These are phyloP conservation scores for Picathartes gymnocephalus DNA, from an alignment of 2,113 vertebrate genomes.

Conservation along the genomic window DNA sequence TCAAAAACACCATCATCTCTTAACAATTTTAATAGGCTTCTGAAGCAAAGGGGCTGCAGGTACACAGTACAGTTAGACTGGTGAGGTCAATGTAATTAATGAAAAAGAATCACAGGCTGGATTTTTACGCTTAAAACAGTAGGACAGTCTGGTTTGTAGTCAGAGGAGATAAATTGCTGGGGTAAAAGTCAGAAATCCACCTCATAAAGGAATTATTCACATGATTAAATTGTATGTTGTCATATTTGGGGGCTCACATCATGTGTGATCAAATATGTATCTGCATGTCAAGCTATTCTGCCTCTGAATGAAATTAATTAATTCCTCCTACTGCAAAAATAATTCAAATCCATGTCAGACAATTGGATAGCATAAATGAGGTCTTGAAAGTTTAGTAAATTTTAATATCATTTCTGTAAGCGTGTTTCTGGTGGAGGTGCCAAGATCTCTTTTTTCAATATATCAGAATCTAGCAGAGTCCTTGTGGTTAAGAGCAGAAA, in stretches of 20 bases:
- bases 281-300: background rate
- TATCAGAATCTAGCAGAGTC: background rate
- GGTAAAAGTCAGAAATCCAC: background rate
- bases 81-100: background rate
- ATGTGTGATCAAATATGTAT: background rate
- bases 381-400: background rate
- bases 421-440: background rate
- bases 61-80: background rate
- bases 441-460: background rate
- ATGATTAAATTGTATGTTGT: background rate
- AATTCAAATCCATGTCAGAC: conserved; percentile 3
- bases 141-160: background rate
- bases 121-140: background rate
- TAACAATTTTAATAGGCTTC: background rate
- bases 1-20: background rate
- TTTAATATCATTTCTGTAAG: background rate
- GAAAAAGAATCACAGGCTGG: background rate
- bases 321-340: background rate
- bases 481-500: background rate
- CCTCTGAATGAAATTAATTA: background rate
- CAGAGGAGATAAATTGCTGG: background rate
- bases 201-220: background rate
- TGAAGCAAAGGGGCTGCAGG: background rate
- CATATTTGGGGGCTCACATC: background rate
- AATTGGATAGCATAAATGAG: background rate